Conservation (phyloP, 2,888 invertebrate genomes). For the Idaea dimidiata region DNA sequence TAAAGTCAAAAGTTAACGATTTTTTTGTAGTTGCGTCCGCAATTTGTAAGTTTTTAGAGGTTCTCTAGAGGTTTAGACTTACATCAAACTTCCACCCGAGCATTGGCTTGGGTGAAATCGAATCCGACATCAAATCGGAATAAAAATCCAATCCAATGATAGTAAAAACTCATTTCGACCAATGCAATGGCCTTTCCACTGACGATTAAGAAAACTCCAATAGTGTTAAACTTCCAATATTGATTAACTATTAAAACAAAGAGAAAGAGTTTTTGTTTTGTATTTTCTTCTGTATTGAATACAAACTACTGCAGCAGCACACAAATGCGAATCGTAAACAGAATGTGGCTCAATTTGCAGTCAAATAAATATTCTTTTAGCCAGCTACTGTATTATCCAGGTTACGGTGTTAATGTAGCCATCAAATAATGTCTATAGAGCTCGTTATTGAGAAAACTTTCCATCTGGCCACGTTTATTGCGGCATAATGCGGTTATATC, state of each 20-base stretch:
- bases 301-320: not conserved
- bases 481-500: constrained; percentile 21
- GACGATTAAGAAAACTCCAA: not conserved
- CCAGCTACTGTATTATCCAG: constrained; percentile 7
- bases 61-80: too few species aligned
- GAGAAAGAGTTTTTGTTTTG: too few species aligned
- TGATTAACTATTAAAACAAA: too few species aligned
- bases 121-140: too few species aligned
- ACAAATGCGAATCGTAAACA: not conserved
- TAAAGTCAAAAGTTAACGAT: too few species aligned
- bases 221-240: not conserved
- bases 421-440: constrained; percentile 34
- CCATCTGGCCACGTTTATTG: constrained; percentile 43
- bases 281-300: not conserved
- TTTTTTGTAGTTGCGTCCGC: too few species aligned
- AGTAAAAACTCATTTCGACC: too few species aligned
- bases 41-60: too few species aligned
- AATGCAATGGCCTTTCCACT: too few species aligned
- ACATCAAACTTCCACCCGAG: too few species aligned
- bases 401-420: constrained; percentile 31
- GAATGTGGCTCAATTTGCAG: constrained; percentile 2
- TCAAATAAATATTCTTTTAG: constrained; percentile 25
- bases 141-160: too few species aligned
- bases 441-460: constrained; percentile 49
- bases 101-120: too few species aligned